Conservation (phyloP, 2,888 invertebrate species). For the Sthenelais limicola region DNA sequence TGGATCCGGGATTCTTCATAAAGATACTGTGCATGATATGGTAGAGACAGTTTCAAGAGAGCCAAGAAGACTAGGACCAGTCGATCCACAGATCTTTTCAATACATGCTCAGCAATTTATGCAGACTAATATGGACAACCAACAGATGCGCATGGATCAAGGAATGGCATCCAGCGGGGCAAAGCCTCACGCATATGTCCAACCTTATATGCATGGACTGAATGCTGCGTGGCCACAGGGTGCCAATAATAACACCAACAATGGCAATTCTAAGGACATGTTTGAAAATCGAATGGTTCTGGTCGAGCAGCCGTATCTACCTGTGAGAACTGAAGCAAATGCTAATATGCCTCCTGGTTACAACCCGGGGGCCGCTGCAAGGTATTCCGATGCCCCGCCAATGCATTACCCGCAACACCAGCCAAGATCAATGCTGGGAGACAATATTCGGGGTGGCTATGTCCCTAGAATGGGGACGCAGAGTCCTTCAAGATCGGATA, state of each 20-base stretch:
- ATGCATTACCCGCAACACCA: no score
- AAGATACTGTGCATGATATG: not conserved
- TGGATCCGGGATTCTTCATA: not conserved
- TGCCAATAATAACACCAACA: slow-evolving; percentile 11
- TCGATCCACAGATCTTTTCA: no score
- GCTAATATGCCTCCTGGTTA: no score
- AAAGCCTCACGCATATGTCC: slow-evolving; percentile 17
- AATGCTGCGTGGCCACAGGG: not conserved
- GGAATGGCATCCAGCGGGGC: not conserved
- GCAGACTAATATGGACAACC: not conserved
- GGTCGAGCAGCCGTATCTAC: slow-evolving; percentile 9
- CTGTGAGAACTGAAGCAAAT: not conserved
- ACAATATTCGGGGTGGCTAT: no score
- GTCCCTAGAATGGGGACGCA: no score
- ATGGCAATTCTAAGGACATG: slow-evolving; percentile 5
- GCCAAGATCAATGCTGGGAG: no score
- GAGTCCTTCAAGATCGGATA: no score
- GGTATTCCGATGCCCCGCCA: no score
- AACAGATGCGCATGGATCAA: not conserved
- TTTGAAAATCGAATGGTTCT: slow-evolving; percentile 15
- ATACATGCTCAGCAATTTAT: no score
- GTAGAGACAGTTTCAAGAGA: not conserved
- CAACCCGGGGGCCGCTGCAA: no score
- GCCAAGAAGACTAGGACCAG: not conserved
- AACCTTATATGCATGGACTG: slow-evolving; percentile 9